phyloP scores from a whole-genome alignment of 2,888 invertebrate species.

The Troilus luridus region DNA sequence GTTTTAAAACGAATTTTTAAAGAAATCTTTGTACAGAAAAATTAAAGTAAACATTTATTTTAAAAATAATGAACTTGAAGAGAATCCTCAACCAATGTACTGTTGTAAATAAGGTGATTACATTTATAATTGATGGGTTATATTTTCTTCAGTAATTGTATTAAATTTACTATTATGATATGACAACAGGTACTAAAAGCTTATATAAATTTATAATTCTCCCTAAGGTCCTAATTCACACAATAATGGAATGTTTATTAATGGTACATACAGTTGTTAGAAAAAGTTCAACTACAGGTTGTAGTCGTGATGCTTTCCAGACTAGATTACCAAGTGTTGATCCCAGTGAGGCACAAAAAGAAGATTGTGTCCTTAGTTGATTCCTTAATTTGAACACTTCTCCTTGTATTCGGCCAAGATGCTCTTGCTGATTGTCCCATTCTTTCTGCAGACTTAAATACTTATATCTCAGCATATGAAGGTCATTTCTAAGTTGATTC shows the following conservation, averaged over 20 bases:
- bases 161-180: not conserved
- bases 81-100: not conserved
- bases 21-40: not conserved
- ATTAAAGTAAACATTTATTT: slow-evolving; percentile 4
- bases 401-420: slow-evolving; percentile 66
- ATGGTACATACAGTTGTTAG: slow-evolving; percentile 67
- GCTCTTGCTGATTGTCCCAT: slow-evolving; percentile 67
- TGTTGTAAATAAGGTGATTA: not conserved
- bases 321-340: slow-evolving; percentile 69
- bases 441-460: slow-evolving; percentile 66
- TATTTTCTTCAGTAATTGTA: not conserved
- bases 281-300: slow-evolving; percentile 68
- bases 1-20: not conserved
- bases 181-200: not conserved
- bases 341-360: slow-evolving; percentile 69
- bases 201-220: not conserved
- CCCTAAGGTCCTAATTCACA: not conserved
- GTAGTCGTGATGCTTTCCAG: slow-evolving; percentile 69
- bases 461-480: slow-evolving; percentile 58
- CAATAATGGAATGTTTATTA: not conserved
- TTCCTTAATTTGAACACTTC: slow-evolving; percentile 65
- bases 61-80: not conserved
- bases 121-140: not conserved
- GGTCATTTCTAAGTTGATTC: slow-evolving; percentile 7
- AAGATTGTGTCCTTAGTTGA: slow-evolving; percentile 68